Base-by-base conservation (phyloP, 2,797 vertebrate species). In the Geotrypetes seraphini region DNA sequence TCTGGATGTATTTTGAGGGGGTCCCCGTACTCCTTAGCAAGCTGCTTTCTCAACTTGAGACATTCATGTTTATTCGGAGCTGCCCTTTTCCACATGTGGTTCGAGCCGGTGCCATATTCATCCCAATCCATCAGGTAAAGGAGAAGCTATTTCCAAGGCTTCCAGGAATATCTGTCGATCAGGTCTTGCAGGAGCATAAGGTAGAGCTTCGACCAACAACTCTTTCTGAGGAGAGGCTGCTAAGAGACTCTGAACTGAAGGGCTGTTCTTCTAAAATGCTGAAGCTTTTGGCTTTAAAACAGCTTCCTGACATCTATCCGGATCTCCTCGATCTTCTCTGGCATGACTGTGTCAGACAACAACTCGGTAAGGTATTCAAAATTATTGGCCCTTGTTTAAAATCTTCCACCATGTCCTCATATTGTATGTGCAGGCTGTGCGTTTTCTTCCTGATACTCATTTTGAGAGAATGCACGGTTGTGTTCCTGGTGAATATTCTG, bases 71-170 rank as follows among this genome's bases (percentile, higher is more conserved):
- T 2, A 58, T 70, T 4, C 59, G 71, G 1, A 70, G 62, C 30
- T 97, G 89, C 37, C 94, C 94, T 2, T 99, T 97, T 31, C 92
- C 91, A 1, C 87, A 96, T 0, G 93, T 97, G 1, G 84, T 94
- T 36, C 76, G 96, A 11, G 78, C 93, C 0, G 89, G 93, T 1
- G 76, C 89, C 0, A 59, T 93, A 50, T 99, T 99, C 33, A 83
- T 97, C 25, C 93, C 96, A 44, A 97, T 97, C 78, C 71, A 95
- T 4, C 83, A 97, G 58, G 82, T 97, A 60, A 99, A 97, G 64
- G 89, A 95, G 63, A 71, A 84, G 32, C 78, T 99, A 18, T 99
- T 97, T 53, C 85, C 91, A 0, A 73, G 64, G 18, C 82, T 99
- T 17, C 78, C 85, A 0, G 76, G 87, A 0, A 22, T 55, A 3